Percentiles rank a stretch among this genome's conserved stretches.
Evolutionary conservation across 1,140 invertebrate species (phyloP).

Genomic region (Drosophila takahashii): DNA sequence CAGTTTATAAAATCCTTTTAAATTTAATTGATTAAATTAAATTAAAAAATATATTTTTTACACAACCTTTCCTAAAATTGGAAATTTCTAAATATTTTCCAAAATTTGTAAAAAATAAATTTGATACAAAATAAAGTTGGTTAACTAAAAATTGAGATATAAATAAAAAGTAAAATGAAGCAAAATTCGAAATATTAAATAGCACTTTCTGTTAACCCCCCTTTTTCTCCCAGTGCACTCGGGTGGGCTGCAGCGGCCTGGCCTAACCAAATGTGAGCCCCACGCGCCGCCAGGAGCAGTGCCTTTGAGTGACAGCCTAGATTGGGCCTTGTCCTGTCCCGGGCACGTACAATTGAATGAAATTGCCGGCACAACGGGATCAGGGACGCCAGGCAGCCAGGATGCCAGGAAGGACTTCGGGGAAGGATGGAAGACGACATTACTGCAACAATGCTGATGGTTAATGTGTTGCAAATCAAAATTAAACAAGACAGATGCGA

Average conservation of each 20-base stretch:
- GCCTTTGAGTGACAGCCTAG: conserved; percentile 72
- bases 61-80: too few species aligned
- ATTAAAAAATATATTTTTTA: too few species aligned
- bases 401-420: neutral
- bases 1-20: too few species aligned
- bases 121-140: too few species aligned
- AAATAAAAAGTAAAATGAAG: neutral
- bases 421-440: neutral
- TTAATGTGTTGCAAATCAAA: conserved; percentile 81
- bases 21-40: too few species aligned
- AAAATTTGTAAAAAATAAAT: neutral
- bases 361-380: conserved; percentile 58
- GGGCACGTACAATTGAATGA: conserved; percentile 75
- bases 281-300: conserved; percentile 30
- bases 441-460: conserved; percentile 37
- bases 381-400: neutral
- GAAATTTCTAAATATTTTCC: too few species aligned
- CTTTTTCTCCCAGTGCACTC: neutral
- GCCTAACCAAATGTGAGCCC: conserved; percentile 26
- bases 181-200: too few species aligned
- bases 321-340: conserved; percentile 41
- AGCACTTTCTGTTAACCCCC: too few species aligned
- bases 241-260: conserved; percentile 3
- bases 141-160: too few species aligned
- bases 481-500: conserved; percentile 72